Percentiles rank a stretch among this genome's conserved stretches.
phyloP scores from a whole-genome alignment of 1,140 invertebrate genomes.

The Drosophila nasuta region DNA sequence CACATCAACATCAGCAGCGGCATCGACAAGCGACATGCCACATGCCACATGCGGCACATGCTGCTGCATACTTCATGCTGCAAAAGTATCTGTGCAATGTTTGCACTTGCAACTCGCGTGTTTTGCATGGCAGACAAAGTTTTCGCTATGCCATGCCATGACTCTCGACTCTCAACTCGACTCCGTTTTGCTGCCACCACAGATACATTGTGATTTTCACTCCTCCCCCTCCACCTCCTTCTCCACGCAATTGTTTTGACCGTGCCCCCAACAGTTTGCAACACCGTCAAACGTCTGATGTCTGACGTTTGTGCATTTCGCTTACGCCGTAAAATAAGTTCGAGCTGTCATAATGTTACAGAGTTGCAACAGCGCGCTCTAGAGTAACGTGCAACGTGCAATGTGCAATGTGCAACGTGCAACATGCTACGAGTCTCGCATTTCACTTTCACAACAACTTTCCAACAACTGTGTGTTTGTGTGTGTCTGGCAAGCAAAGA shows the following conservation, averaged over 20 bases:
- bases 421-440: slow-evolving; percentile 54
- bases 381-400: slow-evolving; percentile 13
- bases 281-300: neutral
- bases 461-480: slow-evolving; percentile 29
- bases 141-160: slow-evolving; percentile 7
- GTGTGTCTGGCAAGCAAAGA: slow-evolving; percentile 39
- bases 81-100: slow-evolving; percentile 47
- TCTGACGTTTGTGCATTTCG: slow-evolving; percentile 20
- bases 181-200: slow-evolving; percentile 5
- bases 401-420: slow-evolving; percentile 16
- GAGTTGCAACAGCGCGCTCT: slow-evolving; percentile 27
- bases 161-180: slow-evolving; percentile 14
- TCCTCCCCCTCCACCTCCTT: neutral
- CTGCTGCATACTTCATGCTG: slow-evolving; percentile 15
- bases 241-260: no score
- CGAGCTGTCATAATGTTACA: slow-evolving; percentile 48
- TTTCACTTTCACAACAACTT: slow-evolving; percentile 73
- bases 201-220: slow-evolving; percentile 21
- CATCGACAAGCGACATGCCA: slow-evolving; percentile 20
- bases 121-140: slow-evolving; percentile 43
- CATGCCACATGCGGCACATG: slow-evolving; percentile 21
- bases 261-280: neutral
- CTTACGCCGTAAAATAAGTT: slow-evolving; percentile 48
- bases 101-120: slow-evolving; percentile 36
- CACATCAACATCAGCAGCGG: slow-evolving; percentile 5